Evolutionary conservation across 2,113 vertebrate species (phyloP).

Genomic region (Caracal caracal): DNA sequence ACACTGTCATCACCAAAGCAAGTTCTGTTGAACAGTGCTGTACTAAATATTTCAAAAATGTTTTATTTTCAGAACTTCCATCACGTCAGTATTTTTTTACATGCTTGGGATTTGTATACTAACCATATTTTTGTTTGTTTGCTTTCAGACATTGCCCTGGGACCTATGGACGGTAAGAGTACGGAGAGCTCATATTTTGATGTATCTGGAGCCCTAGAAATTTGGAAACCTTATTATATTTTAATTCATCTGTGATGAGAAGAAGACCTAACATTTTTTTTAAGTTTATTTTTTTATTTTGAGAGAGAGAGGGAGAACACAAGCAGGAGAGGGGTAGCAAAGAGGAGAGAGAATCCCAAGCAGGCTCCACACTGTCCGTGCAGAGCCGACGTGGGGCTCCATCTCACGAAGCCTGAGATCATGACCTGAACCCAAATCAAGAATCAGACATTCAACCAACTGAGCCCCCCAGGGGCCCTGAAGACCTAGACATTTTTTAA

Average conservation of each 20-base stretch:
- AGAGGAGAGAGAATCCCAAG: too few relatives aligned
- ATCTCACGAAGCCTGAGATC: too few relatives aligned
- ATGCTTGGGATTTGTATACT: not conserved
- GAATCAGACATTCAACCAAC: too few relatives aligned
- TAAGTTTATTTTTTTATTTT: too few relatives aligned
- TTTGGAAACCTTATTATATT: conserved; percentile 38
- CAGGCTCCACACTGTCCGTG: too few relatives aligned
- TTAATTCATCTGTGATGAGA: conserved; percentile 39
- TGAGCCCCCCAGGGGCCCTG: too few relatives aligned
- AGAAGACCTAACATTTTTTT: not conserved
- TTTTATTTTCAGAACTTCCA: not conserved
- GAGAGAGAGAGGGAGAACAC: too few relatives aligned
- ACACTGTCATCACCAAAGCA: not conserved
- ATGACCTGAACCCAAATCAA: too few relatives aligned
- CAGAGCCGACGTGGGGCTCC: too few relatives aligned
- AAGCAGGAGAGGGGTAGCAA: too few relatives aligned
- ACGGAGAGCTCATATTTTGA: not conserved
- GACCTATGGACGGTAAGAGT: conserved; percentile 96
- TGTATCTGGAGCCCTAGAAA: conserved; percentile 39
- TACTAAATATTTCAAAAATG: not conserved
- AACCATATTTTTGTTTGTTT: conserved; percentile 69
- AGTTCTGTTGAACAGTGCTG: not conserved
- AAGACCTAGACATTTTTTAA: not conserved
- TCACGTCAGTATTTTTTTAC: not conserved
- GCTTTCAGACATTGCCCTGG: conserved; percentile 94